phyloP scores from a whole-genome alignment of 2,888 invertebrate species.

The Meghimatium bilineatum region DNA sequence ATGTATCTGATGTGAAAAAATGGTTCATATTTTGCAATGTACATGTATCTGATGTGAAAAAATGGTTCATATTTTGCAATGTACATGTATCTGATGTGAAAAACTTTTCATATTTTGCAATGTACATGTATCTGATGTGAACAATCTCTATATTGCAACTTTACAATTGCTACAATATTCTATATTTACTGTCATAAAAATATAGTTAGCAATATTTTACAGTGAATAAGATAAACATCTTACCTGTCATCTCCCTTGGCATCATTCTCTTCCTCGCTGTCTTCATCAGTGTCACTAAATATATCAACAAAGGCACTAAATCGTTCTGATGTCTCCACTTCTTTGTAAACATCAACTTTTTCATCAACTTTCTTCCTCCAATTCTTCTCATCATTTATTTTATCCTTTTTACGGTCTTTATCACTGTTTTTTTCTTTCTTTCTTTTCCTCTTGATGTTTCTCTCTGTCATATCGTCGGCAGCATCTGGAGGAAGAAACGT shows the following conservation, averaged over 20 bases:
- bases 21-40: too few relatives aligned
- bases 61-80: too few relatives aligned
- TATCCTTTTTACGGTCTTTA: conserved; percentile 27
- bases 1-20: too few relatives aligned
- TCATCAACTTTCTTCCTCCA: conserved; percentile 55
- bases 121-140: too few relatives aligned
- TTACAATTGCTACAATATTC: too few relatives aligned
- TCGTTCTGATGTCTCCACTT: conserved; percentile 60
- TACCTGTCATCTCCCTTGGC: conserved; percentile 38
- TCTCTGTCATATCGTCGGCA: conserved; percentile 41
- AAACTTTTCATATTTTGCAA: too few relatives aligned
- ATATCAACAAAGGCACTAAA: conserved; percentile 70
- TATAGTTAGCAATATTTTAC: too few relatives aligned
- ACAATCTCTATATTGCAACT: too few relatives aligned
- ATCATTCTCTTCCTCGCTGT: conserved; percentile 68
- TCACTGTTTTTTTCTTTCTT: conserved; percentile 34
- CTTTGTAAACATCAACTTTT: conserved; percentile 66
- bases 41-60: too few relatives aligned
- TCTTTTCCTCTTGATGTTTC: conserved; percentile 36
- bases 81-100: too few relatives aligned
- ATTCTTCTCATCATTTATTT: conserved; percentile 50
- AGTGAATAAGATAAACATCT: too few relatives aligned
- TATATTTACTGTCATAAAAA: too few relatives aligned
- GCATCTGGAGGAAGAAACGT: conserved; percentile 34
- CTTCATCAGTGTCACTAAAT: conserved; percentile 76